Evolutionary conservation across 2,797 vertebrate genomes (phyloP).

Genomic region (Perdix hodgsoniae): DNA sequence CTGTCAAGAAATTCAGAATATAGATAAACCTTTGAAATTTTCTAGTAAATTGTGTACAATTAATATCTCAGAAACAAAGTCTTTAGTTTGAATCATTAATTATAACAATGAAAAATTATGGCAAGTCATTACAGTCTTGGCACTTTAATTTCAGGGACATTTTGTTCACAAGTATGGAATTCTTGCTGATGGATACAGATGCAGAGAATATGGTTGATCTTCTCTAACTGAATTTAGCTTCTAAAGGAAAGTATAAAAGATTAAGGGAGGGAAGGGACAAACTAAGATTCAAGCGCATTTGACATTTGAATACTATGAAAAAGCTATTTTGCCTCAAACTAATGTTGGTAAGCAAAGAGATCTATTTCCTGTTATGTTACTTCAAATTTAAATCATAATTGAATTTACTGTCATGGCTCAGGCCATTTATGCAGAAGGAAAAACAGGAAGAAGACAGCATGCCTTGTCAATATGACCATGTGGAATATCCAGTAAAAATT

Average conservation of each 20-base stretch:
- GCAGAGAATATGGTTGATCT: neutral
- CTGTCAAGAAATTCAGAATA: neutral
- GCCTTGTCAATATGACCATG: neutral
- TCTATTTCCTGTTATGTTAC: neutral
- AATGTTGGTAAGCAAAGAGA: neutral
- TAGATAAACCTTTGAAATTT: neutral
- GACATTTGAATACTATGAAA: neutral
- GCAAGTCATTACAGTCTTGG: neutral
- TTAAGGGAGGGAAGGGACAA: neutral
- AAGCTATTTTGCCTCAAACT: neutral
- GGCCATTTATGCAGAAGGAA: neutral
- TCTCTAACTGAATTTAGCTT: conserved; percentile 1
- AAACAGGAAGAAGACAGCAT: neutral
- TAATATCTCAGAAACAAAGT: neutral
- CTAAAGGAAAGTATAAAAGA: neutral
- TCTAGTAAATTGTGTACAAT: neutral
- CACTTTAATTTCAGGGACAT: conserved; percentile 13
- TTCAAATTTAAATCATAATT: neutral
- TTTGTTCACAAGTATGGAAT: neutral
- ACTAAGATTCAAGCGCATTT: neutral
- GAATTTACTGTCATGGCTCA: neutral
- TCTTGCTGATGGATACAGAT: conserved; percentile 5
- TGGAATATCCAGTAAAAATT: neutral
- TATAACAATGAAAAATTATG: neutral
- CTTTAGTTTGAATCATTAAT: conserved; percentile 40